Percentiles rank a stretch among this genome's conserved stretches.
Evolutionary conservation across 1,140 invertebrate species (phyloP).

Genomic region (Manduca sexta): DNA sequence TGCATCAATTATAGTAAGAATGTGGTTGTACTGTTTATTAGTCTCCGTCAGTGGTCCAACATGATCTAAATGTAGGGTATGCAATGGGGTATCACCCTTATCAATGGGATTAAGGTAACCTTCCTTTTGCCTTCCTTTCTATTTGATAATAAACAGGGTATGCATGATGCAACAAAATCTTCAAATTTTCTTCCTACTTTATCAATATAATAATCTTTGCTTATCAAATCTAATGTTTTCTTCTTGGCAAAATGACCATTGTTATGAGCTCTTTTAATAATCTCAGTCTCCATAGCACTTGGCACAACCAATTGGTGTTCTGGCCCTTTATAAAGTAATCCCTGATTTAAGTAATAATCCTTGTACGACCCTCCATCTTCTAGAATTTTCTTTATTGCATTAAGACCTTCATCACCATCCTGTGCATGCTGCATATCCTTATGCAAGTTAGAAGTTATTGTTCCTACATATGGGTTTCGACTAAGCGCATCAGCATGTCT

Average conservation of each 20-base stretch:
- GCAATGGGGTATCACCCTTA: conserved; percentile 27
- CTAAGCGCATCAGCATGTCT: conserved; percentile 1
- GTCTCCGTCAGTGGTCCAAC: conserved; percentile 48
- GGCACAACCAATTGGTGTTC: conserved; percentile 25
- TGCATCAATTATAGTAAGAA: conserved; percentile 4
- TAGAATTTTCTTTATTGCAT: conserved; percentile 7
- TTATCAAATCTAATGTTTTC: conserved; percentile 41
- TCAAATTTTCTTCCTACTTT: conserved; percentile 39
- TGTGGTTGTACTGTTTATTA: conserved; percentile 45
- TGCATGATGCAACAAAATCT: conserved; percentile 36
- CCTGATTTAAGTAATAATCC: conserved; percentile 10
- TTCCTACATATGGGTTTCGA: neutral
- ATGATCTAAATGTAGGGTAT: conserved; percentile 48
- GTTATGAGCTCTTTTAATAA: conserved; percentile 29
- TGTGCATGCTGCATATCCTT: conserved; percentile 12
- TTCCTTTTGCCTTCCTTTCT: conserved; percentile 53
- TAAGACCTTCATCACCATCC: conserved; percentile 15
- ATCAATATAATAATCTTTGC: conserved; percentile 43
- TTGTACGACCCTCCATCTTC: neutral
- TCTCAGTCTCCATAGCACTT: conserved; percentile 24
- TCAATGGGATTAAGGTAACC: conserved; percentile 38
- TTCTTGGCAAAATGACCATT: conserved; percentile 37
- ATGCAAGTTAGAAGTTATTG: neutral
- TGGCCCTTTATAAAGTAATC: conserved; percentile 13
- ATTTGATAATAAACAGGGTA: conserved; percentile 43